Evolutionary conservation across 2,113 vertebrate species (phyloP).

Genomic region (Microcebus lehilahytsara): DNA sequence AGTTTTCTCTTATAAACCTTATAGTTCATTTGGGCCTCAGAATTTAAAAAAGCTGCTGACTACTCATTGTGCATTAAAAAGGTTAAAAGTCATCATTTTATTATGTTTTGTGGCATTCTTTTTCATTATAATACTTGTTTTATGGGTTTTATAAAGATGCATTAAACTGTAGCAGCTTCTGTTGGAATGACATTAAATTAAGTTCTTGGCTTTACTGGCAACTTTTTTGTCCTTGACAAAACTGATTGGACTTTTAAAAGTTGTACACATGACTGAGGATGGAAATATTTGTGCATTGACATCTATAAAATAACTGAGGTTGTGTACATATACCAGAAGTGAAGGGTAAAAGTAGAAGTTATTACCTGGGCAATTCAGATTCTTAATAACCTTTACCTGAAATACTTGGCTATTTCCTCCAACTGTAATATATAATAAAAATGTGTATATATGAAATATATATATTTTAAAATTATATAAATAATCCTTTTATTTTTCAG

Average conservation of each 20-base stretch:
- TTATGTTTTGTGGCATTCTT: constrained; percentile 33
- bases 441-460: neutral
- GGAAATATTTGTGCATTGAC: neutral
- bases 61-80: constrained; percentile 41
- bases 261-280: neutral
- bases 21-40: constrained; percentile 21
- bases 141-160: constrained; percentile 36
- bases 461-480: neutral
- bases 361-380: neutral
- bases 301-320: neutral
- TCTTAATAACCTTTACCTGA: neutral
- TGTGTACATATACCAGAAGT: neutral
- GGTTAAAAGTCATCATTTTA: constrained; percentile 49
- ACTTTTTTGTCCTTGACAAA: constrained; percentile 21
- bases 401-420: neutral
- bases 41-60: constrained; percentile 44
- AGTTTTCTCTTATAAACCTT: constrained; percentile 54
- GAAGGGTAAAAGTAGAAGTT: neutral
- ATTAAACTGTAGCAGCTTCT: constrained; percentile 45
- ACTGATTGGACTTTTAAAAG: constrained; percentile 9
- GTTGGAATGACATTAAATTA: constrained; percentile 30
- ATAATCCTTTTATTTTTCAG: neutral
- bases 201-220: neutral
- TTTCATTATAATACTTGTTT: constrained; percentile 23
- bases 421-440: no score